phyloP scores from a whole-genome alignment of 1,140 invertebrate species.

The Plodia interpunctella region DNA sequence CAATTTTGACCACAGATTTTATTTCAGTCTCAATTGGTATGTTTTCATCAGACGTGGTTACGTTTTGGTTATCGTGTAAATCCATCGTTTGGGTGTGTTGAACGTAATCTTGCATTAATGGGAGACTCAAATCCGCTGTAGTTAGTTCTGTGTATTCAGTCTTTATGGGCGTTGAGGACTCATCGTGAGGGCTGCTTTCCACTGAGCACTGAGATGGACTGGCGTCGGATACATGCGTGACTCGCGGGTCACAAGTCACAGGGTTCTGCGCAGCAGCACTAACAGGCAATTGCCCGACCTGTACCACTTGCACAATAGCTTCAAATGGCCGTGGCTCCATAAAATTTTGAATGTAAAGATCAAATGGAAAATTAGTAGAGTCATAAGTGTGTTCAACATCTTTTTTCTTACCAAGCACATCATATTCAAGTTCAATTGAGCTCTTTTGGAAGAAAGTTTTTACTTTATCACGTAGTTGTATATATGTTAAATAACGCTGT shows the following conservation, averaged over 20 bases:
- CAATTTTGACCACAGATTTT: constrained; percentile 45
- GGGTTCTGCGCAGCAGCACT: constrained; percentile 70
- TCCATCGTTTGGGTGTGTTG: constrained; percentile 34
- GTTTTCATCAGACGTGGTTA: constrained; percentile 37
- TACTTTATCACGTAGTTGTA: constrained; percentile 53
- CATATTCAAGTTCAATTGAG: constrained; percentile 38
- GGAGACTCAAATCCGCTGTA: constrained; percentile 59
- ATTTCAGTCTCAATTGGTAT: constrained; percentile 54
- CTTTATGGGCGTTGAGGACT: constrained; percentile 47
- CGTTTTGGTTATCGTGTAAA: constrained; percentile 32
- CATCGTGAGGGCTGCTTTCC: constrained; percentile 52
- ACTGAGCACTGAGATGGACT: constrained; percentile 63
- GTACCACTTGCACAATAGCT: constrained; percentile 63
- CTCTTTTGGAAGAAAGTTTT: constrained; percentile 54
- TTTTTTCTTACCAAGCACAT: constrained; percentile 31
- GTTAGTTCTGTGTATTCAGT: constrained; percentile 68
- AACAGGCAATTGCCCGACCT: constrained; percentile 70
- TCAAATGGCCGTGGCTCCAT: constrained; percentile 41
- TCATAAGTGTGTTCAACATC: constrained; percentile 22
- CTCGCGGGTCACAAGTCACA: constrained; percentile 64
- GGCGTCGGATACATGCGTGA: constrained; percentile 63
- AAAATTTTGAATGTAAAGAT: constrained; percentile 48
- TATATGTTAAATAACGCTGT: constrained; percentile 39
- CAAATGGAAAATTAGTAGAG: constrained; percentile 32
- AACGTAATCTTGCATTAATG: constrained; percentile 49